phyloP scores from a whole-genome alignment of 2,797 vertebrate species.

The Chelmon rostratus region DNA sequence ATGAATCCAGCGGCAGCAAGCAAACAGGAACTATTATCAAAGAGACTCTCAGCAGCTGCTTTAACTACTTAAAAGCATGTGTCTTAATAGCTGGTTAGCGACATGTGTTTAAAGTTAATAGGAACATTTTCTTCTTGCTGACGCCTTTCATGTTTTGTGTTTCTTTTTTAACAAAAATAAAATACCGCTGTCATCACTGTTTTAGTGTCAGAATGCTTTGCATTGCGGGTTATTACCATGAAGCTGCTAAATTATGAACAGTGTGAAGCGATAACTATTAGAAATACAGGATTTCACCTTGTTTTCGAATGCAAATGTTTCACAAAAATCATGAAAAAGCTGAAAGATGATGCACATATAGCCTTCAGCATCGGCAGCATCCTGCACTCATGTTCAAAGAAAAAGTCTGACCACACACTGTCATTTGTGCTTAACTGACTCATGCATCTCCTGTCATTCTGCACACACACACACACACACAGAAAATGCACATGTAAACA shows the following conservation, averaged over 20 bases:
- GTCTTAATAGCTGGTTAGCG: background rate
- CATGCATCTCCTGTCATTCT: slow-evolving; percentile 6
- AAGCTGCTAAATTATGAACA: background rate
- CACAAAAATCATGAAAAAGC: background rate
- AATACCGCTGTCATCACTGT: background rate
- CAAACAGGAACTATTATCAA: slow-evolving; percentile 25
- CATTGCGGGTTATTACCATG: background rate
- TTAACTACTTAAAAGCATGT: background rate
- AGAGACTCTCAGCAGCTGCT: slow-evolving; percentile 44
- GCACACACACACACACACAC: slow-evolving; percentile 7
- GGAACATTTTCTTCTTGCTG: background rate
- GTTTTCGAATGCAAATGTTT: background rate
- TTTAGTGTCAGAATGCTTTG: background rate
- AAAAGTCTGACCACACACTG: slow-evolving; percentile 2
- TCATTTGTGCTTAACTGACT: slow-evolving; percentile 26
- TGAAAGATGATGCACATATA: background rate
- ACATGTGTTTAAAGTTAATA: background rate
- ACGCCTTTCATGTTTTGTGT: background rate
- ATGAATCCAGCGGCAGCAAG: slow-evolving; percentile 17
- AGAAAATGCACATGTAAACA: too few species aligned
- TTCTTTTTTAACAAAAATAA: background rate
- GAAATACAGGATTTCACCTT: background rate
- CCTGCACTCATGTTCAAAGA: background rate
- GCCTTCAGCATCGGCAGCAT: background rate
- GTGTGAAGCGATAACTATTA: background rate